Conservation (phyloP, 2,113 vertebrate genomes). For the Gymnorhina tibicen region DNA sequence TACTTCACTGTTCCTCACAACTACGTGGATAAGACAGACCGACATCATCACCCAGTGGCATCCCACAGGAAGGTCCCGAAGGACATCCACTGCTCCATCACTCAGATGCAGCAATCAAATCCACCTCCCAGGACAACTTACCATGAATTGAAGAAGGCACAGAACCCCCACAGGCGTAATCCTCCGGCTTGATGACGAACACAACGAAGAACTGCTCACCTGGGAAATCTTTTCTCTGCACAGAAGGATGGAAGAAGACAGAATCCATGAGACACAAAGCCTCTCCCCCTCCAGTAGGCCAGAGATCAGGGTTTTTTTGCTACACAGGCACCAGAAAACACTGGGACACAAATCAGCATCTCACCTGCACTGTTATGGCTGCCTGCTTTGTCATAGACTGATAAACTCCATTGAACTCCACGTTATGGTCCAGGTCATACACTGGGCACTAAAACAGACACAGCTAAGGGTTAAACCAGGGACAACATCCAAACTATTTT, state of each 20-base stretch:
- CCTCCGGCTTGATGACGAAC: slow-evolving; percentile 82
- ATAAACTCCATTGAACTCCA: slow-evolving; percentile 81
- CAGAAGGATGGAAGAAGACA: neutral
- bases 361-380: slow-evolving; percentile 81
- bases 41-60: fast-evolving
- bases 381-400: slow-evolving; percentile 83
- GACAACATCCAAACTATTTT: neutral
- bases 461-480: neutral
- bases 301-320: neutral
- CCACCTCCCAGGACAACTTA: slow-evolving; percentile 26
- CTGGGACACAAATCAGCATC: neutral
- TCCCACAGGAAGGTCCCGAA: neutral
- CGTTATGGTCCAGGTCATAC: slow-evolving; percentile 80
- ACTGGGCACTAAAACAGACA: slow-evolving; percentile 76
- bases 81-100: neutral
- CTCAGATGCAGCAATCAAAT: neutral
- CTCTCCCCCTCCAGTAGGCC: neutral
- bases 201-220: slow-evolving; percentile 77
- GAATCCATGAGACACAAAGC: neutral
- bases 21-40: neutral
- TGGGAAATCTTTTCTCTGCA: slow-evolving; percentile 79
- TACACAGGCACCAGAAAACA: neutral
- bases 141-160: slow-evolving; percentile 69
- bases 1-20: neutral
- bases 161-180: slow-evolving; percentile 79